A percentile compares a stretch with the other conserved stretches of the same genome.
phyloP scores from a whole-genome alignment of 2,797 vertebrate genomes.

The Novumbra hubbsi region DNA sequence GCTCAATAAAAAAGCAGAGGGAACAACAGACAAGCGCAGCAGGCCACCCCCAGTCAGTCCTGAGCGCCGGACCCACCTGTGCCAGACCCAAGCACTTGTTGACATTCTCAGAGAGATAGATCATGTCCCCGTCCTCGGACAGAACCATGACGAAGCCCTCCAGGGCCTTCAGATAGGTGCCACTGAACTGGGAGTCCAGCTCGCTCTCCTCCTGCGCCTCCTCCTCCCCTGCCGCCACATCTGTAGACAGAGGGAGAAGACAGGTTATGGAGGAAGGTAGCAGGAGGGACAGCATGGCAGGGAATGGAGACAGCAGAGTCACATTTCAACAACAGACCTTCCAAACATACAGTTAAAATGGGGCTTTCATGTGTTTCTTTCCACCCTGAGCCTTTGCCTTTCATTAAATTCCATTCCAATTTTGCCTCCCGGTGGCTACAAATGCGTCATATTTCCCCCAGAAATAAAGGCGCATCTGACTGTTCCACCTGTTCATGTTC shows the following conservation, averaged over 20 bases:
- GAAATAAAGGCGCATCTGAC: too few species aligned
- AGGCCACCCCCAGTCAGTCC: background rate
- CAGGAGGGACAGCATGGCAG: background rate
- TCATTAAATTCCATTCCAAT: too few species aligned
- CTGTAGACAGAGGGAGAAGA: slow-evolving; percentile 48
- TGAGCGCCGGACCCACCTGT: slow-evolving; percentile 77
- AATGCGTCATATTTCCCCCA: too few species aligned
- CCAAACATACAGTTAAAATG: too few species aligned
- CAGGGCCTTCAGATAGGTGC: slow-evolving; percentile 92
- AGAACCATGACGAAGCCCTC: slow-evolving; percentile 98
- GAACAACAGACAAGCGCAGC: background rate
- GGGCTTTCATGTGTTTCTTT: too few species aligned
- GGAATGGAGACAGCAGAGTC: background rate
- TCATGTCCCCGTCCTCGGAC: slow-evolving; percentile 96
- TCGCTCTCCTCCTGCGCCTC: slow-evolving; percentile 78
- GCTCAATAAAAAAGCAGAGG: background rate
- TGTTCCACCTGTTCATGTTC: too few species aligned
- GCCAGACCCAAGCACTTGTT: slow-evolving; percentile 96
- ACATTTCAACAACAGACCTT: too few species aligned
- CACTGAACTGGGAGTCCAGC: slow-evolving; percentile 86
- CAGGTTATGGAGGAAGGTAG: background rate
- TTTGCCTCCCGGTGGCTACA: too few species aligned
- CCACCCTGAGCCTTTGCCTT: too few species aligned
- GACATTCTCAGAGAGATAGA: slow-evolving; percentile 95
- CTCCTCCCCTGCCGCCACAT: slow-evolving; percentile 56